Evolutionary conservation across 2,888 invertebrate species (phyloP).

Genomic region (Pseudoips prasinana): DNA sequence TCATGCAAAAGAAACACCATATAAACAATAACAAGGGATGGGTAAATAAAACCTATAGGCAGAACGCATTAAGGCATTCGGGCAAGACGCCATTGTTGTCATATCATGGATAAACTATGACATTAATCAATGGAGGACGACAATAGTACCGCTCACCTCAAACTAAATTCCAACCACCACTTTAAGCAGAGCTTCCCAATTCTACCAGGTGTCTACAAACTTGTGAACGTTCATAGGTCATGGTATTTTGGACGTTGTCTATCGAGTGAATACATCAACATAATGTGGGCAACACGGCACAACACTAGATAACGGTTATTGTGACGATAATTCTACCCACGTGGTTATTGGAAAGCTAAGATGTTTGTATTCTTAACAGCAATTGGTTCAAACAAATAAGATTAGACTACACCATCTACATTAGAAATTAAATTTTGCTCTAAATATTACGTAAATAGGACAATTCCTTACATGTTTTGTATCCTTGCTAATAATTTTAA

Average conservation of each 20-base stretch:
- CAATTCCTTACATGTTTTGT: too few relatives aligned
- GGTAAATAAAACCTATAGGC: conserved; percentile 69
- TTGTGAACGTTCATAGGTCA: conserved; percentile 29
- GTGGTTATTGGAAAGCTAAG: conserved; percentile 35
- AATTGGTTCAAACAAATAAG: too few relatives aligned
- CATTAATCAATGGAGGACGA: conserved; percentile 74
- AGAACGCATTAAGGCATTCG: conserved; percentile 70
- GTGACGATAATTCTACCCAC: conserved; percentile 58
- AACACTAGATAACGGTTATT: conserved; percentile 60
- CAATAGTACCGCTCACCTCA: conserved; percentile 72
- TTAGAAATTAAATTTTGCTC: too few relatives aligned
- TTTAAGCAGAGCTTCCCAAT: conserved; percentile 36
- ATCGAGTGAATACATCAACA: conserved; percentile 60
- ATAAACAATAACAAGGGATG: conserved; percentile 50
- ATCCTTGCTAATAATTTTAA: too few relatives aligned
- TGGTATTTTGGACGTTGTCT: conserved; percentile 36
- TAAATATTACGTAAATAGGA: too few relatives aligned
- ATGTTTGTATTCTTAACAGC: too few relatives aligned
- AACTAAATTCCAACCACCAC: conserved; percentile 49
- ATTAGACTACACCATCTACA: too few relatives aligned
- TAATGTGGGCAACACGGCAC: conserved; percentile 52
- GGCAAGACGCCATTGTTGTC: conserved; percentile 76
- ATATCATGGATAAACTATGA: conserved; percentile 77
- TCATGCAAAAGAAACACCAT: conserved; percentile 49
- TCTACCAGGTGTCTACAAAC: conserved; percentile 4